Base-by-base conservation (phyloP, 2,888 invertebrate species). In the Labia minor region DNA sequence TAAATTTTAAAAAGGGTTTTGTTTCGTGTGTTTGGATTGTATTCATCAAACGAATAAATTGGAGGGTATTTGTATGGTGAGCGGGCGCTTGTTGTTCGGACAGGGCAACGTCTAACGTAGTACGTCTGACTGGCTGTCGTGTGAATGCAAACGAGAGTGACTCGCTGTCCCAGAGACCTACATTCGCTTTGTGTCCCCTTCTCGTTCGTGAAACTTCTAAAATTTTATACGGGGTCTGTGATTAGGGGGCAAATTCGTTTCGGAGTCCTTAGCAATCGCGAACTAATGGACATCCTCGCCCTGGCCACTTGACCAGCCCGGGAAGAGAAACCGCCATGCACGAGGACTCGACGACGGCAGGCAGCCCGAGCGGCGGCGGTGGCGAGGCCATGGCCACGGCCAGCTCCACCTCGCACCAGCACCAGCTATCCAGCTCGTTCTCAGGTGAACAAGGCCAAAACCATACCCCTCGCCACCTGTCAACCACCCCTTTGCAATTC, bases 21-120 rank as follows among this genome's bases (percentile, higher is more conserved):
- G 8, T 26, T 26, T 8, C 4, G 26, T 3, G 26, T 26, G 26
- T 26, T 26, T 26, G 26, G 26, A 26, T n/a, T 26, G 26, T 26
- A 8, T 26, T 26, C n/a, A n/a, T n/a, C n/a, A n/a, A n/a, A n/a
- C n/a, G n/a, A n/a, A n/a, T n/a, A n/a, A n/a, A n/a, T n/a, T n/a
- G n/a, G n/a, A 8, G 26, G 3, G 26, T 49, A 49, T 49, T 49
- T 49, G 49, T 49, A 49, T 14, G 16, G 2, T 3, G 49, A 49
- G 49, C 49, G 49, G 49, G 49, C 49, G 49, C n/a, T 3, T 49
- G 49, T n/a, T 8, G 3, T 49, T 49, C 16, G 49, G 49, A 49
- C 49, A 49, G 49, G 49, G 49, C 49, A 49, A 49, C 49, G 49
- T 49, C 49, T 49, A 49, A 49, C 49, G 49, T 49, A 49, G 49